These are phyloP conservation scores for Saccopteryx bilineata DNA, from an alignment of 2,113 vertebrate genomes.

Conservation along the genomic window DNA sequence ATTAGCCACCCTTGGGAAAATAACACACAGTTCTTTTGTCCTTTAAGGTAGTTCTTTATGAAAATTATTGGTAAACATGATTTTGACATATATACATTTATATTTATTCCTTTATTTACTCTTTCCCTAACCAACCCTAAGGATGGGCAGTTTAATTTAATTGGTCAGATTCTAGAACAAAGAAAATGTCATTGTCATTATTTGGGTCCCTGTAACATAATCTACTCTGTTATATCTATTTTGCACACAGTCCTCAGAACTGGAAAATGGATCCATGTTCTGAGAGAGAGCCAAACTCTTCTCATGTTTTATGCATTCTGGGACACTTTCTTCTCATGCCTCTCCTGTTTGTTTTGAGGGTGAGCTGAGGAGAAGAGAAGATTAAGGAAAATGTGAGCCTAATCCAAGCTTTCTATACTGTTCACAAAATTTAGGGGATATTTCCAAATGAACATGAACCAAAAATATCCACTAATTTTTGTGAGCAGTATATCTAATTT, in stretches of 20 bases:
- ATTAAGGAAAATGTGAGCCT: not conserved
- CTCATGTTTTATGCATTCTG: not conserved
- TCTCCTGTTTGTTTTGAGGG: not conserved
- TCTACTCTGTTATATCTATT: not conserved
- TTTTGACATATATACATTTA: not conserved
- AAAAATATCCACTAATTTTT: too few species aligned
- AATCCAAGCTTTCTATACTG: not conserved
- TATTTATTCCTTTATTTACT: not conserved
- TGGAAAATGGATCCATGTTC: not conserved
- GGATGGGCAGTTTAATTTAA: not conserved
- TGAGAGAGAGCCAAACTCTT: fast-evolving
- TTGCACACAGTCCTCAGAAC: not conserved
- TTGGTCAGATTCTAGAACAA: not conserved
- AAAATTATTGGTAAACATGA: not conserved
- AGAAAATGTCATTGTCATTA: not conserved
- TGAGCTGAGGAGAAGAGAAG: not conserved
- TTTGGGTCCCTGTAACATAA: not conserved
- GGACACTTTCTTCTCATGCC: not conserved
- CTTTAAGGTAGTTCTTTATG: not conserved
- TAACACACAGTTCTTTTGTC: not conserved
- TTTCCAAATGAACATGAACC: too few species aligned
- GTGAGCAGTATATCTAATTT: not conserved
- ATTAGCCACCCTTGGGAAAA: not conserved
- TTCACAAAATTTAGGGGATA: too few species aligned
- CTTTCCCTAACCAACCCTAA: not conserved